Conservation (phyloP, 2,797 vertebrate genomes). For the Acrossocheilus fasciatus region DNA sequence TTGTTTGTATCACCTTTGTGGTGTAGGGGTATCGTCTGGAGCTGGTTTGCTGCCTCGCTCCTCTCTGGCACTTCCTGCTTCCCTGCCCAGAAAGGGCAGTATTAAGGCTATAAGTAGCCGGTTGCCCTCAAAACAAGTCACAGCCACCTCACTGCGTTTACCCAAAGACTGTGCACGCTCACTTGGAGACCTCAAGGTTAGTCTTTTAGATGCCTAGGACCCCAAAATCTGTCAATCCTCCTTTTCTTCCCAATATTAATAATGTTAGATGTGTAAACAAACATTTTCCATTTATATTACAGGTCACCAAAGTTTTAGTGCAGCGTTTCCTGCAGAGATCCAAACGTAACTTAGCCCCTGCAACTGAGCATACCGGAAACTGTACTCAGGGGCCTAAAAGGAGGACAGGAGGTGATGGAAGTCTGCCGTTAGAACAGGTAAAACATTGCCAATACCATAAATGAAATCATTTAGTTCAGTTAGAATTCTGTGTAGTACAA, state of each 20-base stretch:
- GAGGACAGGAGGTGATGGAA: slow-evolving; percentile 68
- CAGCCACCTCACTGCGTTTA: slow-evolving; percentile 74
- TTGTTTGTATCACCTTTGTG: slow-evolving; percentile 10
- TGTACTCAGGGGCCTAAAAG: slow-evolving; percentile 82
- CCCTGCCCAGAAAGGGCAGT: slow-evolving; percentile 80
- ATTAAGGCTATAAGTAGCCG: slow-evolving; percentile 79
- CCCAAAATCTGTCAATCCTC: neutral
- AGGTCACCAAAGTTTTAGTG: slow-evolving; percentile 89
- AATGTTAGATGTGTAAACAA: neutral
- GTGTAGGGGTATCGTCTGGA: slow-evolving; percentile 82
- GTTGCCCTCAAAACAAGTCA: slow-evolving; percentile 76
- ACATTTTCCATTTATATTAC: slow-evolving; percentile 2
- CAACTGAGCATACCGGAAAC: slow-evolving; percentile 76
- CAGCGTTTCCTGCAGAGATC: slow-evolving; percentile 93
- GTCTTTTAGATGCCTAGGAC: neutral
- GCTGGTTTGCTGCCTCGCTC: slow-evolving; percentile 79
- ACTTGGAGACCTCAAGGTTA: slow-evolving; percentile 92
- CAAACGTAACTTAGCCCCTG: slow-evolving; percentile 81
- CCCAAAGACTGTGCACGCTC: slow-evolving; percentile 90
- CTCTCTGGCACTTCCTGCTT: slow-evolving; percentile 75
- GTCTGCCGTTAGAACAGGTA: slow-evolving; percentile 75
- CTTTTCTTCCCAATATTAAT: neutral
- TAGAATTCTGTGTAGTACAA: neutral
- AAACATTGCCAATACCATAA: neutral
- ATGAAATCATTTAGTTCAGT: neutral